Percentiles rank a stretch among this genome's conserved stretches.
These are phyloP conservation scores for Candoia aspera DNA, from an alignment of 2,113 vertebrate species.

Conservation along the genomic window DNA sequence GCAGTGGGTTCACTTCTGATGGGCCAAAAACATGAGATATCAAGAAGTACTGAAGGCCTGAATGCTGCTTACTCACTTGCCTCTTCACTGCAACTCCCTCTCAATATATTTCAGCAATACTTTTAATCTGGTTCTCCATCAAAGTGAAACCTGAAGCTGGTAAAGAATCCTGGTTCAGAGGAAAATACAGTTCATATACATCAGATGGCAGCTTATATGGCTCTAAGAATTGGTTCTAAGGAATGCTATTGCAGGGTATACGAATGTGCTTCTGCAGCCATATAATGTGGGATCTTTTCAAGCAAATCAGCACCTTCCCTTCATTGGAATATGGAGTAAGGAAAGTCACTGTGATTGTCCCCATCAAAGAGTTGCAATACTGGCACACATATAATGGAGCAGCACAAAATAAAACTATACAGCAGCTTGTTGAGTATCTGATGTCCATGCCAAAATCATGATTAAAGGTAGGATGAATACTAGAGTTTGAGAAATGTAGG, in stretches of 20 bases:
- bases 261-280: background rate
- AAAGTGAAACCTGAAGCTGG: background rate
- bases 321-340: background rate
- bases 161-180: background rate
- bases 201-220: background rate
- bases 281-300: background rate
- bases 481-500: background rate
- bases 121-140: background rate
- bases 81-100: background rate
- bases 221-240: background rate
- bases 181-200: background rate
- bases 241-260: background rate
- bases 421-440: background rate
- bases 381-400: background rate
- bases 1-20: background rate
- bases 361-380: background rate
- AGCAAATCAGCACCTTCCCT: background rate
- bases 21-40: background rate
- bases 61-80: background rate
- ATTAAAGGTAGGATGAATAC: background rate
- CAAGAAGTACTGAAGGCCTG: background rate
- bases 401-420: background rate
- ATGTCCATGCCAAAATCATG: background rate
- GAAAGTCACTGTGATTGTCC: background rate
- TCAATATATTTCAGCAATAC: background rate